phyloP scores from a whole-genome alignment of 2,888 invertebrate genomes.

The Terebella lapidaria region DNA sequence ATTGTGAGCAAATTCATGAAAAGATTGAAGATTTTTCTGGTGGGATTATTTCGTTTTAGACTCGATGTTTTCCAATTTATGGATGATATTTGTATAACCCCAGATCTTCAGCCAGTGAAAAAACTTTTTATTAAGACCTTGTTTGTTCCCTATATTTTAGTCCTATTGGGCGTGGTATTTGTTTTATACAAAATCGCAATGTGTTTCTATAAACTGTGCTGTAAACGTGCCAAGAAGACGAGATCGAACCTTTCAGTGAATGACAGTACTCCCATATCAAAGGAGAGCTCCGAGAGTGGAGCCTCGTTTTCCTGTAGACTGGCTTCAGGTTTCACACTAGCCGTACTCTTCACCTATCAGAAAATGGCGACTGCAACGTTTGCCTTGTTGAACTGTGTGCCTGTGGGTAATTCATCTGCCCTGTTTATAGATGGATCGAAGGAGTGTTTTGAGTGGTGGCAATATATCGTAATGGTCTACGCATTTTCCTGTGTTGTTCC shows the following conservation, averaged over 20 bases:
- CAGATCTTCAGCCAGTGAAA: constrained; percentile 9
- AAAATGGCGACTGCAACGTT: constrained; percentile 20
- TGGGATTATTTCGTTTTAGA: constrained; percentile 13
- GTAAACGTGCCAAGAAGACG: neutral
- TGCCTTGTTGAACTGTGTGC: constrained; percentile 23
- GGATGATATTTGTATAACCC: constrained; percentile 14
- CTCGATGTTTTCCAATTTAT: constrained; percentile 17
- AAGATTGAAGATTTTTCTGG: constrained; percentile 11
- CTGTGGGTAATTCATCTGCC: constrained; percentile 14
- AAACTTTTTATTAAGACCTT: constrained; percentile 12
- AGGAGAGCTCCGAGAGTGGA: neutral
- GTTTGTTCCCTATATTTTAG: constrained; percentile 12
- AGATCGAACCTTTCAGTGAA: no score
- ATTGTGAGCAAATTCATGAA: constrained; percentile 9
- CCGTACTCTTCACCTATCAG: constrained; percentile 23
- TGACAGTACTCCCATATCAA: no score
- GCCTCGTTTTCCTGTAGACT: constrained; percentile 9
- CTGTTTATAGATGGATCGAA: constrained; percentile 19
- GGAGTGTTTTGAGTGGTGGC: constrained; percentile 19
- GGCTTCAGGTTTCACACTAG: constrained; percentile 16
- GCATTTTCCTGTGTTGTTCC: constrained; percentile 17
- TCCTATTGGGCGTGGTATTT: constrained; percentile 9
- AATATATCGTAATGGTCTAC: constrained; percentile 21
- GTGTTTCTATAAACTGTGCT: neutral
- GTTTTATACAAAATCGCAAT: neutral